phyloP scores from a whole-genome alignment of 2,113 vertebrate genomes.

The Engraulis encrasicolus region DNA sequence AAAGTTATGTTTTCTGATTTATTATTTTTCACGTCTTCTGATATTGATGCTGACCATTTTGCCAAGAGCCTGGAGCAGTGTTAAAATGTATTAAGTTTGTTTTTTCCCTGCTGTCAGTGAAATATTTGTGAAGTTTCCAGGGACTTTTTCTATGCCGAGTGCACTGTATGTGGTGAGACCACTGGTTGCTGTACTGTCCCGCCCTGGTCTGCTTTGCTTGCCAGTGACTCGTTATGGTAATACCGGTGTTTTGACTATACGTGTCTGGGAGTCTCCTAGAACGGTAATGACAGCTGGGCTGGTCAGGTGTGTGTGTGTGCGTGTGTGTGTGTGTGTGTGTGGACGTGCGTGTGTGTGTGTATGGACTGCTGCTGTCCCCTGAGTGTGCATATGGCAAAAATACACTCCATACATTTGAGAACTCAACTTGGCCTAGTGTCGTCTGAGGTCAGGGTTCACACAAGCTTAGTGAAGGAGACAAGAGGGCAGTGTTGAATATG shows the following conservation, averaged over 20 bases:
- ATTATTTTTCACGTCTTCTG: neutral
- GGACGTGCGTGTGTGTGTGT: neutral
- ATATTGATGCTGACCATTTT: neutral
- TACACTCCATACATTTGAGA: neutral
- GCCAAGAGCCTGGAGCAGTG: too few species aligned
- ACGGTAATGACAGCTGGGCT: neutral
- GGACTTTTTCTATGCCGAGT: neutral
- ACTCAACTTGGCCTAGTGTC: neutral
- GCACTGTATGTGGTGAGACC: neutral
- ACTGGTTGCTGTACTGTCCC: neutral
- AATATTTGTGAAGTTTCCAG: neutral
- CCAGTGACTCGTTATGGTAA: neutral
- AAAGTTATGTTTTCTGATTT: neutral
- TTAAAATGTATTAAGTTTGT: too few species aligned
- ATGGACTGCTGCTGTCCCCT: neutral
- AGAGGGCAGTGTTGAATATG: too few species aligned
- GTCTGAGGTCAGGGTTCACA: neutral
- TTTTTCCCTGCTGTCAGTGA: neutral
- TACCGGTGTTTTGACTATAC: neutral
- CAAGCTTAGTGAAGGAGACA: neutral
- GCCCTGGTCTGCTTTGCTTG: neutral
- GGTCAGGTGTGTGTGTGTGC: constrained; percentile 8
- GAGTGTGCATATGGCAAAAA: constrained; percentile 1
- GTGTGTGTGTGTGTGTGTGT: neutral
- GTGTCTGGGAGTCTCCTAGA: neutral